Percentiles rank a stretch among this genome's conserved stretches.
Conservation (phyloP, 2,113 vertebrate species). For the Pseudorectes ferrugineus region DNA sequence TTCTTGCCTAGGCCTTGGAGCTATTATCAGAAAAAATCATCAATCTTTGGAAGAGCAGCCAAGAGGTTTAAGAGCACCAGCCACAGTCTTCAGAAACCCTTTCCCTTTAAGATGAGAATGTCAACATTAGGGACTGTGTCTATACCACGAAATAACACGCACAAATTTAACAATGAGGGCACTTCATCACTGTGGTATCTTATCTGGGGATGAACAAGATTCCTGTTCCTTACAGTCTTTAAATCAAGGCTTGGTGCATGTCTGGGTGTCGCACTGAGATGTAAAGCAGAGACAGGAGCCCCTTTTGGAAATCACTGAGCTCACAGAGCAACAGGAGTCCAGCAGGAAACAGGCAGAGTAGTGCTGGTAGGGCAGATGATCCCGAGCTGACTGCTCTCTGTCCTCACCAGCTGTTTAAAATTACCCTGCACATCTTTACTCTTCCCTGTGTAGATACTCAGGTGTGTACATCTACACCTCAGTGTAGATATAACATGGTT, state of each 20-base stretch:
- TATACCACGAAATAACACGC: not conserved
- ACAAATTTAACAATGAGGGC: not conserved
- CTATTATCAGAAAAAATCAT: not conserved
- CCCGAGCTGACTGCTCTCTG: not conserved
- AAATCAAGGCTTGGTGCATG: not conserved
- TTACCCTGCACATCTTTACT: not conserved
- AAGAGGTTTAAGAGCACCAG: not conserved
- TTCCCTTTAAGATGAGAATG: not conserved
- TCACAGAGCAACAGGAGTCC: not conserved
- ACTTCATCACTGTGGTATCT: not conserved
- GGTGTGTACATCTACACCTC: not conserved
- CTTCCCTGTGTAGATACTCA: not conserved
- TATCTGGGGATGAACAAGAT: not conserved
- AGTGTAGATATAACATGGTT: not conserved
- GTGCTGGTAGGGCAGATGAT: not conserved
- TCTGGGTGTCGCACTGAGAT: not conserved
- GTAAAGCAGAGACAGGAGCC: conserved; percentile 5
- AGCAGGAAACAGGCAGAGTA: not conserved
- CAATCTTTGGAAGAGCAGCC: not conserved
- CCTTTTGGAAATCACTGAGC: not conserved
- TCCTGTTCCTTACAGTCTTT: not conserved
- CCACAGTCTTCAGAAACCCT: not conserved
- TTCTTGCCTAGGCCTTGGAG: not conserved
- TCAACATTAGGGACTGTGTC: not conserved
- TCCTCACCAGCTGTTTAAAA: not conserved